Evolutionary conservation across 2,113 vertebrate genomes (phyloP).

Genomic region (Scatophagus argus): DNA sequence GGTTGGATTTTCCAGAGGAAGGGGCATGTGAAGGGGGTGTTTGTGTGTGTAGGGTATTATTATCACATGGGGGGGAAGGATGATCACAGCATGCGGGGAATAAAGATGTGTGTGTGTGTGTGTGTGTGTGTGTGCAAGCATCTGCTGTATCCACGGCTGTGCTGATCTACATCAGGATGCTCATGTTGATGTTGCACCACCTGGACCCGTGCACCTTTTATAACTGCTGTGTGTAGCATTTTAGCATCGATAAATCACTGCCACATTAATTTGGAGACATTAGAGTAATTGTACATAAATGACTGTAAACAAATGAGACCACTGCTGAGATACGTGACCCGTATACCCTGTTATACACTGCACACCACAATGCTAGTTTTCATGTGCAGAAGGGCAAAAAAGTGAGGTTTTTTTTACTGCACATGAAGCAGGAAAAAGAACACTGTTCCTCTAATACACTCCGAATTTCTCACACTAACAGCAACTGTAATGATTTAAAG

Average conservation of each 20-base stretch:
- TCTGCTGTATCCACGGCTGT: slow-evolving; percentile 39
- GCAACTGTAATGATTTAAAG: background rate
- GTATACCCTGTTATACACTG: background rate
- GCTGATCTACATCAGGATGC: slow-evolving; percentile 11
- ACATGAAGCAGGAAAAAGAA: background rate
- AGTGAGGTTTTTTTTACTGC: slow-evolving; percentile 2
- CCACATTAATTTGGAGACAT: slow-evolving; percentile 30
- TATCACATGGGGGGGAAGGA: slow-evolving; percentile 45
- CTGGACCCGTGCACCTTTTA: slow-evolving; percentile 20
- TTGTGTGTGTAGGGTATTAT: slow-evolving; percentile 54
- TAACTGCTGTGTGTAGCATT: slow-evolving; percentile 33
- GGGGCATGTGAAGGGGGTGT: slow-evolving; percentile 39
- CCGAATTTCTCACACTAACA: slow-evolving; percentile 1
- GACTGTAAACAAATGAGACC: slow-evolving; percentile 13
- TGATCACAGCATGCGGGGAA: slow-evolving; percentile 56
- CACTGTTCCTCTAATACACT: slow-evolving; percentile 1
- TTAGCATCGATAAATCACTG: slow-evolving; percentile 44
- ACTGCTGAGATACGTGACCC: background rate
- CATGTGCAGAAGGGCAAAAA: background rate
- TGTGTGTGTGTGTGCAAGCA: slow-evolving; percentile 19
- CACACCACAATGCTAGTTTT: background rate
- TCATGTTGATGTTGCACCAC: slow-evolving; percentile 10
- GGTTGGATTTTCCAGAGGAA: slow-evolving; percentile 35
- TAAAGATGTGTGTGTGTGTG: slow-evolving; percentile 18
- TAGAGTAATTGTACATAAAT: slow-evolving; percentile 31